Evolutionary conservation across 2,113 vertebrate species (phyloP).

Genomic region (Heterochromis multidens): DNA sequence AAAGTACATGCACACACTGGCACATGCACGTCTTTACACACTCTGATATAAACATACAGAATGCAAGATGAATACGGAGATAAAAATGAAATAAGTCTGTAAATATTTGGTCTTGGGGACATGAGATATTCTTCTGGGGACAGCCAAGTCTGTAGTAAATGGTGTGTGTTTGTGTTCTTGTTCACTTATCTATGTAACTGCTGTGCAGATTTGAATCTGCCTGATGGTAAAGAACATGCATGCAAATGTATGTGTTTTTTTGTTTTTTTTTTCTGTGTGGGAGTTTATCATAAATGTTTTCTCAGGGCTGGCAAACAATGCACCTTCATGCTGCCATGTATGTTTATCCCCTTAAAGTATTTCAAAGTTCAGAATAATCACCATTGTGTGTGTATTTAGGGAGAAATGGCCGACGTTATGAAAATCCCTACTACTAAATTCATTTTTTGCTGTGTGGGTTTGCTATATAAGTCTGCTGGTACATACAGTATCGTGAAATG

Average conservation of each 20-base stretch:
- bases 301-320: background rate
- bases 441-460: background rate
- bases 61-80: slow-evolving; percentile 51
- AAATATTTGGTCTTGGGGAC: slow-evolving; percentile 51
- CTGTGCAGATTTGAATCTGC: slow-evolving; percentile 31
- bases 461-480: background rate
- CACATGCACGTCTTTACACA: slow-evolving; percentile 35
- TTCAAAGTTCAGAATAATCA: background rate
- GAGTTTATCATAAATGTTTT: slow-evolving; percentile 15
- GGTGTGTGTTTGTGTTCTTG: slow-evolving; percentile 15
- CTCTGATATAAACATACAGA: slow-evolving; percentile 43
- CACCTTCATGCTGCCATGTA: background rate
- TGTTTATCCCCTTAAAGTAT: background rate
- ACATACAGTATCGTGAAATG: background rate
- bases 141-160: slow-evolving; percentile 26
- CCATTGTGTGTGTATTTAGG: background rate
- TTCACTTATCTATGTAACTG: slow-evolving; percentile 36
- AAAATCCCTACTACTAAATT: background rate
- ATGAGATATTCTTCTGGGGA: slow-evolving; percentile 22
- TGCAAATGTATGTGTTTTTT: slow-evolving; percentile 20
- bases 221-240: background rate
- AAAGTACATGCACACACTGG: slow-evolving; percentile 44
- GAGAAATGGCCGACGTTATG: background rate
- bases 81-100: slow-evolving; percentile 47
- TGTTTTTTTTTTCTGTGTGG: background rate